These are phyloP conservation scores for Sylvicola cinctus DNA, from an alignment of 2,888 invertebrate species.

Conservation along the genomic window DNA sequence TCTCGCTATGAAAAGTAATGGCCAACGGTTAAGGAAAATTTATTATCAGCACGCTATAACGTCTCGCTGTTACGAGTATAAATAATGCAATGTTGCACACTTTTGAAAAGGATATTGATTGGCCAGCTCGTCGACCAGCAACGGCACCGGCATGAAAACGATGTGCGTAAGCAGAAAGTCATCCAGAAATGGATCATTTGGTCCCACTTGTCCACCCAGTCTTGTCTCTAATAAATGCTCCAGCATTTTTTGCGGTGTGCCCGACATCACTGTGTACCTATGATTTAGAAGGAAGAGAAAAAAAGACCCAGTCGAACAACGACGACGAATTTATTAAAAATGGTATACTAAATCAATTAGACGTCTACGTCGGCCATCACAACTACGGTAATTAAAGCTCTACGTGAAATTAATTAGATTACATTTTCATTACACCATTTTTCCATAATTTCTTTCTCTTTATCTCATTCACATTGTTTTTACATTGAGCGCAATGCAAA, in stretches of 20 bases:
- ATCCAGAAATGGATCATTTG: conserved; percentile 54
- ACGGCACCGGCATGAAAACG: conserved; percentile 58
- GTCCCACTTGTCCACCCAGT: conserved; percentile 37
- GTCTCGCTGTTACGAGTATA: neutral
- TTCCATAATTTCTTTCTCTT: too few relatives aligned
- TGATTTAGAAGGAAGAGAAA: conserved; percentile 8
- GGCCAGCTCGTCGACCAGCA: conserved; percentile 48
- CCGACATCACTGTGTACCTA: conserved; percentile 73
- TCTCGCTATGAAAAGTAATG: conserved; percentile 31
- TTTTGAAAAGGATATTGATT: conserved; percentile 53
- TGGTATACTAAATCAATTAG: too few relatives aligned
- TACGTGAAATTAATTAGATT: too few relatives aligned
- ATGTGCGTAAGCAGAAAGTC: conserved; percentile 68
- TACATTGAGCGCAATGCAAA: too few relatives aligned
- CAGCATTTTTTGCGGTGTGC: conserved; percentile 67
- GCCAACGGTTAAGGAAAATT: conserved; percentile 24
- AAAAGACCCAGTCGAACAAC: neutral
- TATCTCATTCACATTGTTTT: too few relatives aligned
- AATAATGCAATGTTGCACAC: conserved; percentile 4
- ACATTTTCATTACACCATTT: too few relatives aligned
- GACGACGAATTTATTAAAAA: neutral
- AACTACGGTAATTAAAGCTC: too few relatives aligned
- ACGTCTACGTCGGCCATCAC: too few relatives aligned
- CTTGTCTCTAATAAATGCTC: conserved; percentile 68
- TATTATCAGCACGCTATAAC: neutral